Evolutionary conservation across 2,888 invertebrate genomes (phyloP).

Genomic region (Rhamphomyia laevipes): DNA sequence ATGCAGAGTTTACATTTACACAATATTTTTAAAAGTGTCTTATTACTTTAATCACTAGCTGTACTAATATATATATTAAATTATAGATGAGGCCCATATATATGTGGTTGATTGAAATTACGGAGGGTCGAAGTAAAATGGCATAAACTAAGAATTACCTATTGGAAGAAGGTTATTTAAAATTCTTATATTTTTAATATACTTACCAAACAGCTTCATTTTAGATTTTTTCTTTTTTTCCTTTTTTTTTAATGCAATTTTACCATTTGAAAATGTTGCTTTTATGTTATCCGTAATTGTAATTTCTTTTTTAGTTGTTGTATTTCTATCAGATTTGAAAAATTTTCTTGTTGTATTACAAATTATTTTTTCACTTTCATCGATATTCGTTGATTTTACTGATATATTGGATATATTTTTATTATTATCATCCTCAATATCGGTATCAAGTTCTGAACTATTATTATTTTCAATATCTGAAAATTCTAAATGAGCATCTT

Average conservation of each 20-base stretch:
- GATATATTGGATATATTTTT: constrained; percentile 1
- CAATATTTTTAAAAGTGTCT: no score
- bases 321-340: constrained; percentile 28
- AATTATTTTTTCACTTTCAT: no score
- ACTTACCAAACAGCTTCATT: background rate
- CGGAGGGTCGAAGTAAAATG: no score
- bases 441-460: constrained; percentile 12
- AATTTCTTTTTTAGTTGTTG: constrained; percentile 27
- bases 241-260: constrained; percentile 21
- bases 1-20: no score
- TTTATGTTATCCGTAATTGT: constrained; percentile 29
- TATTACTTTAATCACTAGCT: no score
- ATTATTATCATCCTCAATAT: constrained; percentile 18
- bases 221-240: constrained; percentile 4
- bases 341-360: constrained; percentile 28
- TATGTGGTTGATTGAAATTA: no score
- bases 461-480: constrained; percentile 4
- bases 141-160: no score
- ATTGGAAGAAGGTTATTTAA: no score
- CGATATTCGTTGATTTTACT: no score
- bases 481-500: constrained; percentile 9
- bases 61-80: no score
- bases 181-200: background rate
- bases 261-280: constrained; percentile 29
- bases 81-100: no score